Conservation (phyloP, 2,113 vertebrate genomes). For the Xiphorhynchus elegans region DNA sequence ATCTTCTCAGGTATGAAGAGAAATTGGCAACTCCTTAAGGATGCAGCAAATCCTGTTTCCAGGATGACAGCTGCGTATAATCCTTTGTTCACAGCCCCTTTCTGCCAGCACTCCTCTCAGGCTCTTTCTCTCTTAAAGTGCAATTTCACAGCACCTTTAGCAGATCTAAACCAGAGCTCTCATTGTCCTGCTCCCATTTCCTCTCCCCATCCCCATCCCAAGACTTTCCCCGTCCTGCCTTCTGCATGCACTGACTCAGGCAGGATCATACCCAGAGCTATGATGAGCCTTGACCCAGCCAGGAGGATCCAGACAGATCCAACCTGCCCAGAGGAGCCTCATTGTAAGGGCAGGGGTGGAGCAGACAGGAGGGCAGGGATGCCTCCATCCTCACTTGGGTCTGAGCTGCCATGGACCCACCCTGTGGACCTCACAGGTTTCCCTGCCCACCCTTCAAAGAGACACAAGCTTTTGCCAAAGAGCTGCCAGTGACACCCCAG, state of each 20-base stretch:
- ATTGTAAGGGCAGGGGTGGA: background rate
- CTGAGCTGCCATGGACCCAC: background rate
- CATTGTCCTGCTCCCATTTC: background rate
- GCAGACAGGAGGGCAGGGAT: background rate
- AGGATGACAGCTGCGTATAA: background rate
- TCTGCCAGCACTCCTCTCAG: background rate
- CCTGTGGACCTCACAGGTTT: background rate
- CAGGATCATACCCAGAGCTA: background rate
- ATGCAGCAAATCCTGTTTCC: constrained; percentile 1
- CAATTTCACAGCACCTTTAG: background rate
- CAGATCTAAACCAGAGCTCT: background rate
- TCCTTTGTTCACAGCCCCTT: constrained; percentile 27
- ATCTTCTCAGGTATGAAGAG: background rate
- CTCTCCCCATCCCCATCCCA: background rate
- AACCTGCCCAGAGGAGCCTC: background rate
- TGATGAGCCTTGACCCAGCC: background rate
- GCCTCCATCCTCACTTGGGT: background rate
- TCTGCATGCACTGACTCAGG: background rate
- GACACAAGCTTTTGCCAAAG: background rate
- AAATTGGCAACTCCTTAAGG: background rate
- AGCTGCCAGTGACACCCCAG: background rate
- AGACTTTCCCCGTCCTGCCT: background rate
- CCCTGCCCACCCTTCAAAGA: background rate
- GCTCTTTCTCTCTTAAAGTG: background rate
- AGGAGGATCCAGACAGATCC: background rate